Percentiles rank a stretch among this genome's conserved stretches.
Conservation (phyloP, 2,797 vertebrate species). For the Acipenser oxyrinchus region DNA sequence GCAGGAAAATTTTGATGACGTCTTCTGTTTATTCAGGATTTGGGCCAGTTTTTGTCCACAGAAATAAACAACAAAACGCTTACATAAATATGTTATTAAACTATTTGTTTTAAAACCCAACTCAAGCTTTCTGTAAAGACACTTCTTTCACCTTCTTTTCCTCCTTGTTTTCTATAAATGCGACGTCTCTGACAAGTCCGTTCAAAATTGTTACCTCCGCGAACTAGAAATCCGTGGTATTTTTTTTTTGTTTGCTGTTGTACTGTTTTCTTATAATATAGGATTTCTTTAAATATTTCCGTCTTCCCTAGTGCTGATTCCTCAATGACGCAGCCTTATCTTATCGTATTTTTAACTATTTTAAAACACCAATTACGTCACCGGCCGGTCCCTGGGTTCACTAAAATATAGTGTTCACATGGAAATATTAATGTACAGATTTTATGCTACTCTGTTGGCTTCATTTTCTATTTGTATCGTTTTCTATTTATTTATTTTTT, state of each 20-base stretch:
- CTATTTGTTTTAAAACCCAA: background rate
- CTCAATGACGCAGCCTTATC: slow-evolving; percentile 59
- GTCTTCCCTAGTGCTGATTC: slow-evolving; percentile 13
- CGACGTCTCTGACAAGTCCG: slow-evolving; percentile 52
- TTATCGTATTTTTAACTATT: slow-evolving; percentile 30
- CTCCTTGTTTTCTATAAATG: slow-evolving; percentile 40
- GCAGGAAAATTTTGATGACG: slow-evolving; percentile 62
- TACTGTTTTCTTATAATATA: slow-evolving; percentile 26
- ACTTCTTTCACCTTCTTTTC: slow-evolving; percentile 57
- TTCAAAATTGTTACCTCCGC: slow-evolving; percentile 30
- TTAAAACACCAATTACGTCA: slow-evolving; percentile 51
- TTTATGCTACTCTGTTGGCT: slow-evolving; percentile 43
- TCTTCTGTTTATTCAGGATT: slow-evolving; percentile 51
- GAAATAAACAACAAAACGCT: slow-evolving; percentile 18
- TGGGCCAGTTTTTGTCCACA: slow-evolving; percentile 48
- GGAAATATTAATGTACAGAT: background rate
- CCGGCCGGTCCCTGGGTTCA: slow-evolving; percentile 25
- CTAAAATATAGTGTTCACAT: slow-evolving; percentile 15
- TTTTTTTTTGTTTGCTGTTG: no score
- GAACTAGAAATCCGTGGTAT: slow-evolving; percentile 14
- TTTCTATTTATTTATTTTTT: slow-evolving; percentile 53
- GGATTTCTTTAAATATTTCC: background rate
- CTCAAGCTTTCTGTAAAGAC: slow-evolving; percentile 19
- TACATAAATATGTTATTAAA: background rate
- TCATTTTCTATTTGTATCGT: slow-evolving; percentile 44